phyloP scores from a whole-genome alignment of 2,113 vertebrate genomes.

The Mesoclemmys tuberculata region DNA sequence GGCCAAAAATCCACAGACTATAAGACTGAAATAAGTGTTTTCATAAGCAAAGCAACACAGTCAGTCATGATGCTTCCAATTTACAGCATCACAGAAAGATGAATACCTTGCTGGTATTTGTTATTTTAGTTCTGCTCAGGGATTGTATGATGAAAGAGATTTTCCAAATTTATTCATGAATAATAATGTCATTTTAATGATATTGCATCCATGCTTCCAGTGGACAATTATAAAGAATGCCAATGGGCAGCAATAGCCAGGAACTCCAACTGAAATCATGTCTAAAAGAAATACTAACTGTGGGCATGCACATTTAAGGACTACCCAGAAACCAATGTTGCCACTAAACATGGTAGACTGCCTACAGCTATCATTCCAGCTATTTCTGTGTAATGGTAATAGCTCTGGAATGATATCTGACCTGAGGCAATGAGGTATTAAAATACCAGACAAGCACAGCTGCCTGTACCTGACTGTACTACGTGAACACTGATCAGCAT shows the following conservation, averaged over 20 bases:
- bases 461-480: slow-evolving; percentile 64
- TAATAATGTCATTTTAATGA: slow-evolving; percentile 64
- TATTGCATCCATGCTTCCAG: slow-evolving; percentile 46
- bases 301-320: slow-evolving; percentile 50
- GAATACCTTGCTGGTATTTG: slow-evolving; percentile 51
- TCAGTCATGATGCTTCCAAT: slow-evolving; percentile 64
- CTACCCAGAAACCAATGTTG: slow-evolving; percentile 56
- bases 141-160: slow-evolving; percentile 61
- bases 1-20: slow-evolving; percentile 38
- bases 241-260: slow-evolving; percentile 33
- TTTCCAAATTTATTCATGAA: slow-evolving; percentile 62
- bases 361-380: slow-evolving; percentile 68
- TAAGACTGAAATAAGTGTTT: slow-evolving; percentile 59
- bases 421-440: slow-evolving; percentile 72
- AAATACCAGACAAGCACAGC: slow-evolving; percentile 71
- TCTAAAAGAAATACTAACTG: background rate
- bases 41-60: slow-evolving; percentile 56
- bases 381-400: slow-evolving; percentile 67
- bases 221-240: slow-evolving; percentile 46
- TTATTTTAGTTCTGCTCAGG: slow-evolving; percentile 67
- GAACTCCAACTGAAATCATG: slow-evolving; percentile 55
- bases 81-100: slow-evolving; percentile 29
- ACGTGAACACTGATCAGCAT: slow-evolving; percentile 44
- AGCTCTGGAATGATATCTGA: slow-evolving; percentile 75
- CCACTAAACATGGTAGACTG: slow-evolving; percentile 56